Conservation (phyloP, 2,113 vertebrate species). For the Pelodiscus sinensis region DNA sequence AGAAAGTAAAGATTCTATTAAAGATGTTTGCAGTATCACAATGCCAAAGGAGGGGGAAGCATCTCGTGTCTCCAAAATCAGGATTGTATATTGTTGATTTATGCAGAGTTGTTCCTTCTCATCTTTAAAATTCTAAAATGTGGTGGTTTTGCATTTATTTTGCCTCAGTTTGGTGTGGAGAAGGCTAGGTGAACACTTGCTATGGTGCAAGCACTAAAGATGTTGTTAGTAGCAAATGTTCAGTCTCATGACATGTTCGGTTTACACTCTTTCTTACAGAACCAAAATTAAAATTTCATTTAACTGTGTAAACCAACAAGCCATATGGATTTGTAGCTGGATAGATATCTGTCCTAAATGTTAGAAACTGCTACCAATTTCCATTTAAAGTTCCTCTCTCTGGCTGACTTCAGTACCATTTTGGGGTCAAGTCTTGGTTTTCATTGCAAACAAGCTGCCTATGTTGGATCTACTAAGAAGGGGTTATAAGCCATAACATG, state of each 20-base stretch:
- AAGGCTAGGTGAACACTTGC: slow-evolving; percentile 25
- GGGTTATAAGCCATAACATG: not conserved
- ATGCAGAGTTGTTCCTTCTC: not conserved
- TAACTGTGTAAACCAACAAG: slow-evolving; percentile 44
- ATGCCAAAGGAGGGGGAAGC: not conserved
- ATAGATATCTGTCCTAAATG: slow-evolving; percentile 62
- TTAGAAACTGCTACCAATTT: slow-evolving; percentile 30
- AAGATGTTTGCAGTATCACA: not conserved
- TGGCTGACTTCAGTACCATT: not conserved
- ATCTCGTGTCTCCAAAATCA: not conserved
- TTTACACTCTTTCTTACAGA: slow-evolving; percentile 57
- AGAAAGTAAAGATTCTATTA: not conserved
- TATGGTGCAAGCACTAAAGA: slow-evolving; percentile 9
- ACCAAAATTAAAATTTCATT: slow-evolving; percentile 67
- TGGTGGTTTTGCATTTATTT: slow-evolving; percentile 1
- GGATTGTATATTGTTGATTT: not conserved
- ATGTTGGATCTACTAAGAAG: not conserved
- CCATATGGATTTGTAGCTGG: slow-evolving; percentile 50
- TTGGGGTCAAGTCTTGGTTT: not conserved
- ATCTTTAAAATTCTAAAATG: not conserved
- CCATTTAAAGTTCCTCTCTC: not conserved
- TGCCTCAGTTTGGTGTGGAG: slow-evolving; percentile 1
- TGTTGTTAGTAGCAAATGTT: slow-evolving; percentile 48
- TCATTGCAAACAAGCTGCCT: not conserved
- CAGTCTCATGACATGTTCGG: slow-evolving; percentile 49